A percentile compares a stretch with the other conserved stretches of the same genome.
phyloP scores from a whole-genome alignment of 1,140 invertebrate genomes.

The Pentalonia nigronervosa region DNA sequence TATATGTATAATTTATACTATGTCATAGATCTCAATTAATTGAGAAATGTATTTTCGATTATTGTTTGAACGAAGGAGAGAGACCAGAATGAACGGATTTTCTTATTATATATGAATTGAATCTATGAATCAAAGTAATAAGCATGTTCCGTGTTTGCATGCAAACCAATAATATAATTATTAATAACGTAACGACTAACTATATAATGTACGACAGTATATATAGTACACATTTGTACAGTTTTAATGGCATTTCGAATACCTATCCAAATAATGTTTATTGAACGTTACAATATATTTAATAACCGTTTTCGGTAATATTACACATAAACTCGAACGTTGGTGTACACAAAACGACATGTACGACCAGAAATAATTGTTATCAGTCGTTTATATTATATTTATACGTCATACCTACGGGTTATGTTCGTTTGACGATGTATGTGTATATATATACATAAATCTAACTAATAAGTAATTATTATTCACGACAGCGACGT shows the following conservation, averaged over 20 bases:
- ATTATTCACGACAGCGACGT: constrained; percentile 3
- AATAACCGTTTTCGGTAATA: background rate
- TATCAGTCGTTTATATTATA: background rate
- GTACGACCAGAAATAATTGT: background rate
- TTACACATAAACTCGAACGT: background rate
- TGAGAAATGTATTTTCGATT: background rate
- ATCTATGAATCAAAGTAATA: constrained; percentile 30
- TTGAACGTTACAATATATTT: constrained; percentile 39
- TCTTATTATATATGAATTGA: constrained; percentile 12
- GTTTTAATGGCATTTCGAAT: constrained; percentile 18
- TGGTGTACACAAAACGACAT: background rate
- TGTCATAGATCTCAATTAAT: background rate
- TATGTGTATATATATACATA: background rate
- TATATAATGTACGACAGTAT: background rate
- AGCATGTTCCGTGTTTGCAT: constrained; percentile 29
- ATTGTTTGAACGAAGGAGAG: background rate
- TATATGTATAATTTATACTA: background rate
- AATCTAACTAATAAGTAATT: constrained; percentile 33
- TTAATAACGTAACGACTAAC: constrained; percentile 33
- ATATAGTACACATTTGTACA: background rate
- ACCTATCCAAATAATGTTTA: constrained; percentile 23
- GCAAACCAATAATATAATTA: constrained; percentile 32
- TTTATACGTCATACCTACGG: background rate
- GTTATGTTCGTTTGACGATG: background rate
- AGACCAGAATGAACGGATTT: background rate